phyloP scores from a whole-genome alignment of 1,140 invertebrate genomes.

The Aphelenchoides avenae region DNA sequence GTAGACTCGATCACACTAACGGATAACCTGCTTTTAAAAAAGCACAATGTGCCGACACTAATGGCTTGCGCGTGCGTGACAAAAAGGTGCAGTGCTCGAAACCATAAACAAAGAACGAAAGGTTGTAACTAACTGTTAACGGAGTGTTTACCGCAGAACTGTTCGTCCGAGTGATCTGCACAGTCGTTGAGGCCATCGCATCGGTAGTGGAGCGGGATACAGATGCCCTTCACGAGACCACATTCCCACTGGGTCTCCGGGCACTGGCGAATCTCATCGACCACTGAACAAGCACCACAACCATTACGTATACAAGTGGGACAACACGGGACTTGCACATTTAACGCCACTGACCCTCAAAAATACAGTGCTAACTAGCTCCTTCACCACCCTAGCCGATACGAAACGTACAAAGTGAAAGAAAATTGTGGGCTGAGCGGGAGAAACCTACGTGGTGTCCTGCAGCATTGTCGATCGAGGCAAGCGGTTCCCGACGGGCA shows the following conservation, averaged over 20 bases:
- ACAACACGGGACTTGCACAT: not conserved
- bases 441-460: constrained; percentile 23
- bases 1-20: not conserved
- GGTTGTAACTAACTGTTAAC: not conserved
- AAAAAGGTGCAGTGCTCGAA: too few species aligned
- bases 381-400: not conserved
- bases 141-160: not conserved
- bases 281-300: not conserved
- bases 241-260: constrained; percentile 13
- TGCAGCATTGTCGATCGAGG: constrained; percentile 37
- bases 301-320: constrained; percentile 3
- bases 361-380: too few species aligned
- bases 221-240: constrained; percentile 5
- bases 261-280: too few species aligned
- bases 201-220: not conserved
- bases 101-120: not conserved
- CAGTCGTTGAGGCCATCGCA: constrained; percentile 14
- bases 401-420: not conserved
- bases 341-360: not conserved
- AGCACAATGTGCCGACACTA: not conserved
- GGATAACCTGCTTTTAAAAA: not conserved
- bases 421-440: not conserved
- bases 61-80: too few species aligned
- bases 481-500: constrained; percentile 37
- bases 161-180: constrained; percentile 9